Evolutionary conservation across 2,797 vertebrate genomes (phyloP), one percentile per base, ranked within the genome.

Genomic region (Gymnopithys bicolor): DNA sequence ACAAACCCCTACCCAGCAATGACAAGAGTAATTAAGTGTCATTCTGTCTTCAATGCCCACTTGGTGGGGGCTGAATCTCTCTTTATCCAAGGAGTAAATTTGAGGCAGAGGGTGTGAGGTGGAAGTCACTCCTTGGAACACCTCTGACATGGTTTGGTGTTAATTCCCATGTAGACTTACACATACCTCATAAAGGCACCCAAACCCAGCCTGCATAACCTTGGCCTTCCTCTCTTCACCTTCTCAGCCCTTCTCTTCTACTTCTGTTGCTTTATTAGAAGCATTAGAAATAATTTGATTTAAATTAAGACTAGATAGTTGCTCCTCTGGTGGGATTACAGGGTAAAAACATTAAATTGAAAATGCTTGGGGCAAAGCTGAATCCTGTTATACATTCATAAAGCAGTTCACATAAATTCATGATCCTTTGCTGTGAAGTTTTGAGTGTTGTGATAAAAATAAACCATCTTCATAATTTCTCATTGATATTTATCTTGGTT

Each of bases 261-360:
- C 11, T 35, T 23, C 45, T 71, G 6, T 64, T 56, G 49, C 64
- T 75, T 92, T 94, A 87, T 87, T 94, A 59, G 46, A 85, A 80
- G 49, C 51, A 66, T 81, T 95, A 84, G 69, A 69, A 96, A 87
- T 87, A 91, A 93, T 91, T 91, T 96, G 48, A 84, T 92, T 87
- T 92, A 91, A 95, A 94, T 91, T 81, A 93, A 83, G 75, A 70
- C 46, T 71, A 79, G 79, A 10, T 89, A 77, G 56, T 93, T 92
- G 39, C 76, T 93, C 53, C 89, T 74, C 69, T 94, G 87, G 62
- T 83, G 37, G 87, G 82, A 94, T 94, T 96, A 90, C 35, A 75
- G 73, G 23, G 69, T 84, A 92, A 71, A 84, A 83, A 87, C 53
- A 28, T 86, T 33, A 81, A 83, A 91, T 69, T 83, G 87, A 83